These are phyloP conservation scores for Odontothrips loti DNA, from an alignment of 2,888 invertebrate species.

Conservation along the genomic window DNA sequence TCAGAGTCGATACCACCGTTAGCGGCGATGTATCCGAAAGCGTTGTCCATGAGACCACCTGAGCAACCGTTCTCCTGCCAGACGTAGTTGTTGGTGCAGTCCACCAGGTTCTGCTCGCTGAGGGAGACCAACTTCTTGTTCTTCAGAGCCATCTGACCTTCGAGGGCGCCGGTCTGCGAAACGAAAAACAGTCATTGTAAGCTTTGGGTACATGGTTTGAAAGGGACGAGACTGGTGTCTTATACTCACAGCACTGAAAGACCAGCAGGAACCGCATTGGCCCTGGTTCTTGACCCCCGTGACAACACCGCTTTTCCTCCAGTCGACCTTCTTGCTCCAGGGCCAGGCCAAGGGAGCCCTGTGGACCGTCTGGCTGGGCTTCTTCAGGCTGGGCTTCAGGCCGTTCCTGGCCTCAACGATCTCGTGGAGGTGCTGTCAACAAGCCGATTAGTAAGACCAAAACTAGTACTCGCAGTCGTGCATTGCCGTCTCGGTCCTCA, in stretches of 20 bases:
- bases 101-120: constrained; percentile 56
- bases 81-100: constrained; percentile 47
- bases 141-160: constrained; percentile 53
- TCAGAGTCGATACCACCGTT: constrained; percentile 57
- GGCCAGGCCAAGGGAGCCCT: constrained; percentile 47
- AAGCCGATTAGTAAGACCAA: neutral
- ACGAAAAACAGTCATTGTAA: neutral
- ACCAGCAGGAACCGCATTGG: constrained; percentile 73
- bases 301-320: constrained; percentile 79
- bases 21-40: constrained; percentile 50
- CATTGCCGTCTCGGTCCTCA: no score
- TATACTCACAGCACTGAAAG: constrained; percentile 74
- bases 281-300: constrained; percentile 86
- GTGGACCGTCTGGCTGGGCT: constrained; percentile 40
- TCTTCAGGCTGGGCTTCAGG: constrained; percentile 52
- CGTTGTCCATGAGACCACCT: constrained; percentile 54
- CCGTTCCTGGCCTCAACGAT: constrained; percentile 65
- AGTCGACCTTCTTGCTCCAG: constrained; percentile 61
- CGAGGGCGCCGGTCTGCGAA: constrained; percentile 54
- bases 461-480: neutral
- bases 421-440: constrained; percentile 65
- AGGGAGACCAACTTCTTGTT: constrained; percentile 50
- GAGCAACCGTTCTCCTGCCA: constrained; percentile 52
- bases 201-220: neutral
- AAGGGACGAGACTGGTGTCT: neutral